Evolutionary conservation across 2,888 invertebrate species (phyloP), one percentile per base, ranked within the genome.

Genomic region (Parnassius mnemosyne): DNA sequence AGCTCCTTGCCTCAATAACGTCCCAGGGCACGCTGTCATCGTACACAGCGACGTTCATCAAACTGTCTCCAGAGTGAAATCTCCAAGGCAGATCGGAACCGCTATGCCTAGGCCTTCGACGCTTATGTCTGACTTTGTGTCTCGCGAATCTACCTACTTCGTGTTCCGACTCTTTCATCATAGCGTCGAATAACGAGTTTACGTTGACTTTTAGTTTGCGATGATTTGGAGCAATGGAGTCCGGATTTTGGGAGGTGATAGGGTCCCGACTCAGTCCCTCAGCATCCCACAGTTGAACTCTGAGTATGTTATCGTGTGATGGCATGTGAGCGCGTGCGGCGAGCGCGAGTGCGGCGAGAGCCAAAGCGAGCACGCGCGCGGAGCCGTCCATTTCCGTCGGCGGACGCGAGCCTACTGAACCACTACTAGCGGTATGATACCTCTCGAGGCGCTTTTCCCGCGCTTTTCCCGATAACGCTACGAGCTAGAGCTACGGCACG

Each of bases 11-110:
- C 76, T 92, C 92, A 75, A 88, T 85, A 69, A 79, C 80, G 73
- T 87, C 84, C 92, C 92, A 92, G 77, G 92, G 90, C 77, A 89
- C 92, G 74, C 92, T 86, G 67, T 91, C 87, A 73, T 92, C 90
- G 83, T 87, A 93, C 78, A 87, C 92, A 68, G 83, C 86, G 68
- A 92, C 92, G 81, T 91, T 93, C 80, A 89, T 79, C 79, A 89
- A 74, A 77, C 83, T 81, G 71, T 89, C 84, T 68, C 93, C 93
- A 70, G 85, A 78, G 74, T 92, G 92, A 80, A 92, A 92, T 81
- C 92, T 85, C 93, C 93, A 92, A 68, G 89, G 92, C 67, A 84
- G 77, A 52, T 88, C 87, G 34, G 77, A 74, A 44, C 84, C 84
- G 68, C 78, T 81, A 71, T 87, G 84, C 69, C 90, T 79, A 7